Conservation (phyloP, 2,113 vertebrate genomes). For the Clinocottus analis region DNA sequence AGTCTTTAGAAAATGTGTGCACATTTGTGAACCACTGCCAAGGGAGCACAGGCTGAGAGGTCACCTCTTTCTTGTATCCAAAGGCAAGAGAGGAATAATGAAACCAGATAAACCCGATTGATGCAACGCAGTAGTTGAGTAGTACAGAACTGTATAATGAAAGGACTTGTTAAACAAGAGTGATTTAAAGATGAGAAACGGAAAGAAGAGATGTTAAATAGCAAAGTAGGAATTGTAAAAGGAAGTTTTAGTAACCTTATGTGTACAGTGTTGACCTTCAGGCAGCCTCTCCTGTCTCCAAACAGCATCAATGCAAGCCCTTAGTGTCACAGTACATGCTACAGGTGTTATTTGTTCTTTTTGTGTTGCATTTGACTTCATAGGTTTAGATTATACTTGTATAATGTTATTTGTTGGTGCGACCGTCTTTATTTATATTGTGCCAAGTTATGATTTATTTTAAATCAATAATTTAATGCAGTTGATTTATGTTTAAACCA, state of each 20-base stretch:
- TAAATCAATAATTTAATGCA: slow-evolving; percentile 28
- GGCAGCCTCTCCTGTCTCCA: neutral
- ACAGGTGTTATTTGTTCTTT: slow-evolving; percentile 13
- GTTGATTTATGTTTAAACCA: slow-evolving; percentile 55
- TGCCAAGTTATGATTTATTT: slow-evolving; percentile 29
- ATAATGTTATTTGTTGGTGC: slow-evolving; percentile 8
- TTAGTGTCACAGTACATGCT: neutral
- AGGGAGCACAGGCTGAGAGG: slow-evolving; percentile 6
- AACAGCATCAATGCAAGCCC: slow-evolving; percentile 52
- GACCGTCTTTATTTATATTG: slow-evolving; percentile 13
- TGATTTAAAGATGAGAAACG: neutral
- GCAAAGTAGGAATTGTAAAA: neutral
- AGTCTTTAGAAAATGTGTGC: slow-evolving; percentile 1
- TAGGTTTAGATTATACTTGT: slow-evolving; percentile 26
- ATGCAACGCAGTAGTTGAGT: slow-evolving; percentile 18
- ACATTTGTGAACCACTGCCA: slow-evolving; percentile 49
- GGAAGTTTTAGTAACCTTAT: neutral
- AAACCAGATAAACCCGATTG: neutral
- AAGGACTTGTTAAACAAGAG: neutral
- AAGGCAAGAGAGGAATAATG: neutral
- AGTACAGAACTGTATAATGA: neutral
- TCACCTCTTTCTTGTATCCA: neutral
- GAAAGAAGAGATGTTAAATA: neutral
- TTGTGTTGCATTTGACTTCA: slow-evolving; percentile 25
- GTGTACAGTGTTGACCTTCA: slow-evolving; percentile 10